These are phyloP conservation scores for Macrostomum lignano DNA, from an alignment of 1,140 invertebrate species.

Conservation along the genomic window DNA sequence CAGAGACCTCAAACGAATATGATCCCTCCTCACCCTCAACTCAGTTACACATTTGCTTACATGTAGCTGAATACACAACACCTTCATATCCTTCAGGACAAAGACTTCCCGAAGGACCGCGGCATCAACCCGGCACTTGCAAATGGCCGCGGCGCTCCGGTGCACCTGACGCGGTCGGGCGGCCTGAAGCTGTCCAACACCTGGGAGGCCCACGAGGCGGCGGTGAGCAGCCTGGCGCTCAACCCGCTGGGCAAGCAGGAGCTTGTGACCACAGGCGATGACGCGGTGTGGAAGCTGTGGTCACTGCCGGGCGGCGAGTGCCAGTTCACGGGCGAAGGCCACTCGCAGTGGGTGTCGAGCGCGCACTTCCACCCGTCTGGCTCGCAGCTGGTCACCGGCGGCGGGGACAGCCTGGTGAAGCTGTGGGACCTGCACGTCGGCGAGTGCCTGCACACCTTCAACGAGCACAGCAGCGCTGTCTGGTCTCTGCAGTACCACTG, in stretches of 20 bases:
- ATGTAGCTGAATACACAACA: no score
- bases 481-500: constrained; percentile 15
- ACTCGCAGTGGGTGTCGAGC: constrained; percentile 26
- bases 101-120: constrained; percentile 20
- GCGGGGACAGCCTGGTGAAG: constrained; percentile 25
- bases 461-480: constrained; percentile 18
- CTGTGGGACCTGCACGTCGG: constrained; percentile 22
- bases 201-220: constrained; percentile 19
- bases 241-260: constrained; percentile 27
- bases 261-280: constrained; percentile 25
- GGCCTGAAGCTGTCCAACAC: constrained; percentile 19
- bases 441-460: constrained; percentile 25
- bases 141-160: constrained; percentile 12
- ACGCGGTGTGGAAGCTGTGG: constrained; percentile 28
- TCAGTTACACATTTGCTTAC: no score
- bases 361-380: constrained; percentile 23
- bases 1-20: no score
- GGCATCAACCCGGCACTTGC: constrained; percentile 22
- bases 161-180: constrained; percentile 17
- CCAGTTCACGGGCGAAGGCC: constrained; percentile 26
- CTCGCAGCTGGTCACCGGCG: constrained; percentile 7
- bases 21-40: no score
- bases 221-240: constrained; percentile 25
- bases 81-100: no score
- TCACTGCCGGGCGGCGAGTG: constrained; percentile 21